These are phyloP conservation scores for Sialis lutaria DNA, from an alignment of 2,888 invertebrate species.

Conservation along the genomic window DNA sequence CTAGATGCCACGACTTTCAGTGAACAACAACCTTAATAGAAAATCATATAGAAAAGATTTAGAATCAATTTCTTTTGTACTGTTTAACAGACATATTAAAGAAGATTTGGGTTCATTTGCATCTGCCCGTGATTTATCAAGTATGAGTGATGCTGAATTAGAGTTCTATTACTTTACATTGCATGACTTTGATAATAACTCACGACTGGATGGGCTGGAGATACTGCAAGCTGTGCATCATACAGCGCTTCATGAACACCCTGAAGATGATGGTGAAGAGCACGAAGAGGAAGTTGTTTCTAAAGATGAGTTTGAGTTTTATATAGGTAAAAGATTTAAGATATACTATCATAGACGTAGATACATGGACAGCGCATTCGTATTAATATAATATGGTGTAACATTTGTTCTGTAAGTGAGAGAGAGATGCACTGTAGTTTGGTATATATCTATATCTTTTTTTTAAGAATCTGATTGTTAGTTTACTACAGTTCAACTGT, in stretches of 20 bases:
- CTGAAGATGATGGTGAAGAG: conserved; percentile 19
- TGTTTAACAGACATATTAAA: conserved; percentile 61
- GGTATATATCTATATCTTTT: too few species aligned
- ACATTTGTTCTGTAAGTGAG: too few species aligned
- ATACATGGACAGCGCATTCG: too few species aligned
- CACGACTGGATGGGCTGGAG: conserved; percentile 77
- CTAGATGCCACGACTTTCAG: too few species aligned
- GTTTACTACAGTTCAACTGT: too few species aligned
- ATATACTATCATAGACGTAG: too few species aligned
- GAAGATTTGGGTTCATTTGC: conserved; percentile 55
- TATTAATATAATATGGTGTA: too few species aligned
- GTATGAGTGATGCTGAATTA: conserved; percentile 69
- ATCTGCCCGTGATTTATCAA: conserved; percentile 36
- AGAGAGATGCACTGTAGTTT: too few species aligned
- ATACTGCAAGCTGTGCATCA: conserved; percentile 69
- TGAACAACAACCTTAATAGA: too few species aligned
- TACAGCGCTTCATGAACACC: conserved; percentile 43
- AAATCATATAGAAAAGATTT: too few species aligned
- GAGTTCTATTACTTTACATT: conserved; percentile 73
- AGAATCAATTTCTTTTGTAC: too few species aligned
- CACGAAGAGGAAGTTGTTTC: conserved; percentile 18
- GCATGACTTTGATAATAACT: conserved; percentile 83
- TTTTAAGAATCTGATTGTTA: too few species aligned
- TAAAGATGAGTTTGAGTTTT: conserved; percentile 27
- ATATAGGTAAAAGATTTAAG: conserved; percentile 24